phyloP scores from a whole-genome alignment of 1,140 invertebrate species.

The Nilaparvata lugens region DNA sequence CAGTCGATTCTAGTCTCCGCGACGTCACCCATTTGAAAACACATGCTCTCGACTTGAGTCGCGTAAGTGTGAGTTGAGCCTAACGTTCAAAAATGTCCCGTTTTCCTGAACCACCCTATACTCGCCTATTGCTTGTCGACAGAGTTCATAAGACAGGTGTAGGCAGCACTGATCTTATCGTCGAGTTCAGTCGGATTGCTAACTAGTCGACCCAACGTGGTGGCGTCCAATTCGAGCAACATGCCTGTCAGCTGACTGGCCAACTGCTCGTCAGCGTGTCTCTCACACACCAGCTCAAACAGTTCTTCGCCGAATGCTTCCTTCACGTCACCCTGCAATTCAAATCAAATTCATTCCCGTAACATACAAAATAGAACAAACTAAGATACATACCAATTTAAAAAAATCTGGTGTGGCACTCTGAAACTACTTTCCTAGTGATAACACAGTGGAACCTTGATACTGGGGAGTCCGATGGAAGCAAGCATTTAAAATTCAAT shows the following conservation, averaged over 20 bases:
- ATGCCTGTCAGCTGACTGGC: conserved; percentile 22
- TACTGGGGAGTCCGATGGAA: too few species aligned
- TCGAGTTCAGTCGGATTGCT: conserved; percentile 9
- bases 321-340: conserved; percentile 8
- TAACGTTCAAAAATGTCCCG: too few species aligned
- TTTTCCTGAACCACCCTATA: too few species aligned
- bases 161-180: conserved; percentile 10
- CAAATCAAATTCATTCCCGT: neutral
- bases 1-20: too few species aligned
- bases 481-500: too few species aligned
- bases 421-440: too few species aligned
- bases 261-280: conserved; percentile 13
- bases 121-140: neutral
- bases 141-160: neutral
- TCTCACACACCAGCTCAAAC: conserved; percentile 14
- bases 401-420: too few species aligned
- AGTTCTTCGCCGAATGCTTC: conserved; percentile 21
- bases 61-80: too few species aligned
- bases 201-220: neutral
- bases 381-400: too few species aligned
- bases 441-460: too few species aligned
- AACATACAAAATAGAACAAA: neutral
- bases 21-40: too few species aligned
- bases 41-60: too few species aligned
- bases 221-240: conserved; percentile 20